Evolutionary conservation across 2,797 vertebrate genomes (phyloP), one percentile per base, ranked within the genome.

Genomic region (Typhlichthys eigenmanni): DNA sequence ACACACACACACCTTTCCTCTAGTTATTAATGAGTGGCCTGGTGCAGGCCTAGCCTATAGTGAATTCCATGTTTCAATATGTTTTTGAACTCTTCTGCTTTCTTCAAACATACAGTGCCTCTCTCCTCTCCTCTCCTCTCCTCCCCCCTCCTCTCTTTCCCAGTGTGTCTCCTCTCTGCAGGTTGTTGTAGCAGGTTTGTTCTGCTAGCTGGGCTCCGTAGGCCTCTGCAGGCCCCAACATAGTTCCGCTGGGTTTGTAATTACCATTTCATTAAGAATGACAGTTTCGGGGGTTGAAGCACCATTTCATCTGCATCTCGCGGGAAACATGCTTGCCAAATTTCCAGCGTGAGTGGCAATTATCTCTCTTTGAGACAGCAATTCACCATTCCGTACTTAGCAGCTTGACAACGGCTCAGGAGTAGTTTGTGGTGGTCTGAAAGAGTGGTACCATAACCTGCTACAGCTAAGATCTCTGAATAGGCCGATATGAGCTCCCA

Each of bases 211-310:
- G 77, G 76, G 84, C 83, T 86, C 84, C 47, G 72, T 81, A 85
- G 87, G 86, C 83, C 87, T 81, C 78, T 80, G 82, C 74, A 87
- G 87, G 86, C 85, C 88, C 88, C 89, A 89, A 87, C 90, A 90
- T 91, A 91, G 89, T 91, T 91, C 90, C 84, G 79, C 87, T 90
- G 90, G 88, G 89, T 91, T 92, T 91, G 91, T 92, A 91, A 92
- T 91, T 92, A 91, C 88, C 90, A 90, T 91, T 92, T 91, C 89
- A 92, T 93, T 91, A 91, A 89, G 89, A 90, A 89, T 87, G 89
- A 91, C 89, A 91, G 88, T 91, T 91, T 92, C 81, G 83, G 85
- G 89, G 90, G 89, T 89, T 92, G 89, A 91, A 89, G 87, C 87
- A 89, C 86, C 88, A 86, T 90, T 91, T 91, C 87, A 89, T 89